A percentile compares a stretch with the other conserved stretches of the same genome.
Conservation (phyloP, 2,113 vertebrate genomes). For the Alligator mississippiensis region DNA sequence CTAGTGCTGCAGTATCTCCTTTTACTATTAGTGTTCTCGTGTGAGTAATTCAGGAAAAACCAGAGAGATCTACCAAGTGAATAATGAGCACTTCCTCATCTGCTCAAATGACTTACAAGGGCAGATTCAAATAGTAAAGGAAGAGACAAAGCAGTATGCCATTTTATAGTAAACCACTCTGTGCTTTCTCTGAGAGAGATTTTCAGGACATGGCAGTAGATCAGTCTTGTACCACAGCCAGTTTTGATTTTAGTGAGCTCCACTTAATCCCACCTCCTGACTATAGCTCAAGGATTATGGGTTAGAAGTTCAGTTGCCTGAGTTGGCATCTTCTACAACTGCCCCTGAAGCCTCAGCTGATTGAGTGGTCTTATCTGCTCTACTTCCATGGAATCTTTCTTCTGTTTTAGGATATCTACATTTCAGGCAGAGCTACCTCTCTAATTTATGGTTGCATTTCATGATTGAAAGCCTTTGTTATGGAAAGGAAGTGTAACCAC, state of each 20-base stretch:
- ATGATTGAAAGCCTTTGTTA: not conserved
- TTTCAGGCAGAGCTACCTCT: not conserved
- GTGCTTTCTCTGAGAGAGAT: not conserved
- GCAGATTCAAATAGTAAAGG: constrained; percentile 1
- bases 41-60: constrained; percentile 63
- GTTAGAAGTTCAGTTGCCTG: not conserved
- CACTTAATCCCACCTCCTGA: not conserved
- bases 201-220: not conserved
- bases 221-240: not conserved
- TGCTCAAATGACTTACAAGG: constrained; percentile 16
- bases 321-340: not conserved
- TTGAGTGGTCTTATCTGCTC: not conserved
- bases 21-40: constrained; percentile 31
- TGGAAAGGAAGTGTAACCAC: not conserved
- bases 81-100: constrained; percentile 54
- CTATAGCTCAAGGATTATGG: not conserved
- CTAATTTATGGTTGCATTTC: not conserved
- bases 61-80: constrained; percentile 58
- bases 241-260: no score
- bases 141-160: not conserved
- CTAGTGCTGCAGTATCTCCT: constrained; percentile 26
- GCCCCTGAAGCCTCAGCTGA: not conserved
- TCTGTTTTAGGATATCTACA: not conserved
- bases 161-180: not conserved
- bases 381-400: not conserved